These are phyloP conservation scores for Corydoras maculifer DNA, from an alignment of 2,113 vertebrate genomes.

Conservation along the genomic window DNA sequence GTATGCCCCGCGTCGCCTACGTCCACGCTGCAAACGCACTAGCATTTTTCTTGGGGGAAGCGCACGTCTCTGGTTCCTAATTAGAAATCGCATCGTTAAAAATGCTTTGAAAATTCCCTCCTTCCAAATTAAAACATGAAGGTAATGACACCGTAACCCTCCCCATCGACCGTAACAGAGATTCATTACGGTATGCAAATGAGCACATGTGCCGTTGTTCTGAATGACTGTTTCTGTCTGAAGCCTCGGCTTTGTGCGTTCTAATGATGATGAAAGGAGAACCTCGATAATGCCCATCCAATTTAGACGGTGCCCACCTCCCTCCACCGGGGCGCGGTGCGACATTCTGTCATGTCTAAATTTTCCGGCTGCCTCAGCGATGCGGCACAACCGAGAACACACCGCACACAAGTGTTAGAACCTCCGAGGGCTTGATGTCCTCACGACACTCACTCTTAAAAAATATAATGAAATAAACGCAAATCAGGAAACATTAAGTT, in stretches of 20 bases:
- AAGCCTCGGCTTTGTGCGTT: background rate
- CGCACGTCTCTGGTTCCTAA: conserved; percentile 18
- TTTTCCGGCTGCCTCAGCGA: background rate
- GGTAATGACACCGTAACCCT: conserved; percentile 35
- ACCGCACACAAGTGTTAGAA: too few species aligned
- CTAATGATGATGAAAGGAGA: conserved; percentile 29
- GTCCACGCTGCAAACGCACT: too few species aligned
- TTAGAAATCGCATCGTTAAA: conserved; percentile 35
- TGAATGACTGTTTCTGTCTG: conserved; percentile 8
- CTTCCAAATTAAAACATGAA: conserved; percentile 35
- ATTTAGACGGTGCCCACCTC: conserved; percentile 1
- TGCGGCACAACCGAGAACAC: too few species aligned
- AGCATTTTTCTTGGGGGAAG: too few species aligned
- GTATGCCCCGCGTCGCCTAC: too few species aligned
- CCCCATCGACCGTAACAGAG: conserved; percentile 7
- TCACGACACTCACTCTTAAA: too few species aligned
- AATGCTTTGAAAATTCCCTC: conserved; percentile 28
- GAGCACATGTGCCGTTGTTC: background rate
- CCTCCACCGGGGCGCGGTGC: conserved; percentile 6
- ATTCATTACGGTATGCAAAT: conserved; percentile 43
- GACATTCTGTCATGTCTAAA: background rate
- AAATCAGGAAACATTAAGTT: too few species aligned
- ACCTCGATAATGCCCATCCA: background rate
- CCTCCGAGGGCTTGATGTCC: too few species aligned
- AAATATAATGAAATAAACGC: too few species aligned